These are phyloP conservation scores for Trissolcus brochymenae DNA, from an alignment of 2,888 invertebrate species.

Conservation along the genomic window DNA sequence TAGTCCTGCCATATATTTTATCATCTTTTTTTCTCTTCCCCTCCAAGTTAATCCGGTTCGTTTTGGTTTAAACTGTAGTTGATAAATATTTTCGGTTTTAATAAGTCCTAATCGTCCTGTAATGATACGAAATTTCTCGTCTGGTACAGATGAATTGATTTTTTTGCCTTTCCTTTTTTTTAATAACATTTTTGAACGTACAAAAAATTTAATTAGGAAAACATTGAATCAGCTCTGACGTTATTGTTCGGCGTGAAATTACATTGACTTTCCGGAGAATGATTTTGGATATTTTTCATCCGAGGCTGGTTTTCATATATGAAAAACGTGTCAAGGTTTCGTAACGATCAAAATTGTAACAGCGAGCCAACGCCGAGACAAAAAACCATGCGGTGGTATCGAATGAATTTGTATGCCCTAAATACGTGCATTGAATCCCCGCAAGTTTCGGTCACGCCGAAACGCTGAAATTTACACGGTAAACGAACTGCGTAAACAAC, in stretches of 20 bases:
- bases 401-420: constrained; percentile 49
- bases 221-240: background rate
- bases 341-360: constrained; percentile 27
- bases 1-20: too few relatives aligned
- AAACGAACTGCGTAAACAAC: constrained; percentile 71
- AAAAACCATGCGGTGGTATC: constrained; percentile 25
- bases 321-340: constrained; percentile 21
- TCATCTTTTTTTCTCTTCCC: constrained; percentile 8
- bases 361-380: background rate
- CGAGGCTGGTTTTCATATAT: constrained; percentile 13
- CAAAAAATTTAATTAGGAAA: too few relatives aligned
- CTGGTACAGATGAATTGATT: too few relatives aligned
- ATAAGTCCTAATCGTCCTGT: background rate
- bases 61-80: constrained; percentile 5
- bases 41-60: constrained; percentile 6
- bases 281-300: background rate
- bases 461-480: constrained; percentile 46
- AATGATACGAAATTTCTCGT: background rate
- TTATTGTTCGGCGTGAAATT: constrained; percentile 3
- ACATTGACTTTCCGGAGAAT: constrained; percentile 1
- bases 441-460: constrained; percentile 32
- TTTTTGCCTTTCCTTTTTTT: too few relatives aligned
- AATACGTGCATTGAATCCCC: constrained; percentile 24
- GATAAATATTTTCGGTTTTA: too few relatives aligned
- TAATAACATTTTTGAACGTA: too few relatives aligned